These are phyloP conservation scores for Ectemnius cavifrons DNA, from an alignment of 2,888 invertebrate genomes.

Conservation along the genomic window DNA sequence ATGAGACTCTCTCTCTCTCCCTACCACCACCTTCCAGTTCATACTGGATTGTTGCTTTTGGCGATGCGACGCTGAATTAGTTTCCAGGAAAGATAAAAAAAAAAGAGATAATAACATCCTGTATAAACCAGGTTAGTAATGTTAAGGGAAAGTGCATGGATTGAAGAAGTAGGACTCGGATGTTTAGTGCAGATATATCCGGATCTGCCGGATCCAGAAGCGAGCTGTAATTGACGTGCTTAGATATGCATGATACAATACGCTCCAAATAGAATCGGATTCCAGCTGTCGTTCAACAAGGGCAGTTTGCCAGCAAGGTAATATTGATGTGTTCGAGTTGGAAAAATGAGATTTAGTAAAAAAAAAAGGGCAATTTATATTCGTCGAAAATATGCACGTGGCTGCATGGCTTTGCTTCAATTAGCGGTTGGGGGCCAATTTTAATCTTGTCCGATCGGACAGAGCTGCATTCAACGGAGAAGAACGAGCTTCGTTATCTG, in stretches of 20 bases:
- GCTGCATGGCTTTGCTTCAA: background rate
- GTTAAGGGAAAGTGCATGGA: conserved; percentile 14
- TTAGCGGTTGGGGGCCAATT: background rate
- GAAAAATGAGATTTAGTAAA: background rate
- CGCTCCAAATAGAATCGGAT: background rate
- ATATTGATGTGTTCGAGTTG: background rate
- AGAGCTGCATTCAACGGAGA: background rate
- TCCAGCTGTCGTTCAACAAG: background rate
- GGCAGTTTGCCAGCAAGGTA: background rate
- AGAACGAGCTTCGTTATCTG: conserved; percentile 1
- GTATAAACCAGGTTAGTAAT: conserved; percentile 13
- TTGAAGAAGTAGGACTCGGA: background rate
- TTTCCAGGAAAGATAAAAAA: conserved; percentile 29
- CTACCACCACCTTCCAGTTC: background rate
- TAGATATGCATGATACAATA: background rate
- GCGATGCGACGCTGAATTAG: conserved; percentile 26
- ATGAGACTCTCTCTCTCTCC: no score
- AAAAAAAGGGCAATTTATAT: background rate
- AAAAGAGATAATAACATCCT: conserved; percentile 16
- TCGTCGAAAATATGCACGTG: background rate
- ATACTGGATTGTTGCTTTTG: conserved; percentile 14
- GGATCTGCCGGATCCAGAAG: background rate
- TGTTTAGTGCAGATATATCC: background rate
- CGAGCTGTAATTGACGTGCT: background rate
- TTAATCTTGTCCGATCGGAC: conserved; percentile 4